Percentiles rank a stretch among this genome's conserved stretches.
Conservation (phyloP, 2,113 vertebrate genomes). For the Dermatemys mawii region DNA sequence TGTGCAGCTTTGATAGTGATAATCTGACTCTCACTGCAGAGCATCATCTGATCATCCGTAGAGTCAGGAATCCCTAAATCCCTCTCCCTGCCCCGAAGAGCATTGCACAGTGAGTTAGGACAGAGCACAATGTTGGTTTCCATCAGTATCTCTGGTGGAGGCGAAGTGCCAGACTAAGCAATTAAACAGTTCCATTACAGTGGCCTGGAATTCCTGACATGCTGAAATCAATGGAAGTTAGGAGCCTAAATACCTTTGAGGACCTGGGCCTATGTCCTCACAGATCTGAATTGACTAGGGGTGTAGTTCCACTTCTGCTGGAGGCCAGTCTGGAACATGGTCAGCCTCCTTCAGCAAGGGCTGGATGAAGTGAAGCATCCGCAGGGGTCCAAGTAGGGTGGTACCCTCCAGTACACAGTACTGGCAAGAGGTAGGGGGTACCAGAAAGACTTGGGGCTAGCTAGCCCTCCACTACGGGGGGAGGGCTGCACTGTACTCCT, state of each 20-base stretch:
- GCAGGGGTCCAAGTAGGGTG: too few species aligned
- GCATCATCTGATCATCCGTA: neutral
- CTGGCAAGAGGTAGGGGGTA: too few species aligned
- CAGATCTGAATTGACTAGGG: neutral
- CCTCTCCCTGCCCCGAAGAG: neutral
- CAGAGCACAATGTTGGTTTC: neutral
- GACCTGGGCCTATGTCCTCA: accelerated
- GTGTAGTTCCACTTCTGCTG: neutral
- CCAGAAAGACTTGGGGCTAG: too few species aligned
- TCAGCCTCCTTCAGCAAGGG: neutral
- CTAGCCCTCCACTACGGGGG: too few species aligned
- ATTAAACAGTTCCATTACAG: neutral
- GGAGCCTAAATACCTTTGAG: neutral
- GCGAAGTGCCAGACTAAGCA: neutral
- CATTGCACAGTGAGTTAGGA: neutral
- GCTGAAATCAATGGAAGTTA: neutral
- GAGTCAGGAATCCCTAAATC: neutral
- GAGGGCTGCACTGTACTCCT: too few species aligned
- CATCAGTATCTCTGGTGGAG: neutral
- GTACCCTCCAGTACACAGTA: too few species aligned
- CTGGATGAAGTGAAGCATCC: too few species aligned
- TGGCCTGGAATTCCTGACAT: neutral
- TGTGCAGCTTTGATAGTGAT: neutral
- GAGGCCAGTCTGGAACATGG: neutral
- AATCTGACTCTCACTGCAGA: neutral